Evolutionary conservation across 2,113 vertebrate species (phyloP).

Genomic region (Poecilia latipinna): DNA sequence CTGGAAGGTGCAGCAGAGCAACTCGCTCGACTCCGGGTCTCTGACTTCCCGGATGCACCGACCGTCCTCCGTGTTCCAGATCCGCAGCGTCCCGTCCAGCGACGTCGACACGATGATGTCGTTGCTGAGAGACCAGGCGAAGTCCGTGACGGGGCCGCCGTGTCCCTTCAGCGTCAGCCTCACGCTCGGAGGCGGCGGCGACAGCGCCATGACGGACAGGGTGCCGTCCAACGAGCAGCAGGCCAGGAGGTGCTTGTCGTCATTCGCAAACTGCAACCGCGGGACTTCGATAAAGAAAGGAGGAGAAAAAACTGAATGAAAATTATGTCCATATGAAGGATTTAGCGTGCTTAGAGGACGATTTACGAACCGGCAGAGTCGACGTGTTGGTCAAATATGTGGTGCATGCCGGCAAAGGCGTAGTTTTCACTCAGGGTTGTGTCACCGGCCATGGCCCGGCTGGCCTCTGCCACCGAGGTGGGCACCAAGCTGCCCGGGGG

Average conservation of each 20-base stretch:
- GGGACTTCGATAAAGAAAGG: conserved; percentile 78
- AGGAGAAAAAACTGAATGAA: background rate
- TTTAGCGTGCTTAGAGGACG: background rate
- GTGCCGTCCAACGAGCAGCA: conserved; percentile 93
- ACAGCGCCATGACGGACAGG: conserved; percentile 91
- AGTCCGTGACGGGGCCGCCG: conserved; percentile 87
- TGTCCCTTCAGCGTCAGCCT: conserved; percentile 89
- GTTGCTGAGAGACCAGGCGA: conserved; percentile 95
- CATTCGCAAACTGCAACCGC: conserved; percentile 92
- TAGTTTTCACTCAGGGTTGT: conserved; percentile 94
- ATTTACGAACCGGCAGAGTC: conserved; percentile 86
- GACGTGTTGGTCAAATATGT: conserved; percentile 94
- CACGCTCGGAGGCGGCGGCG: conserved; percentile 87
- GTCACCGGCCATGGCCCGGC: conserved; percentile 94
- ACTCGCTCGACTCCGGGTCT: conserved; percentile 88
- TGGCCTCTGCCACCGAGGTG: conserved; percentile 91
- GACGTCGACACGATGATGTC: conserved; percentile 95
- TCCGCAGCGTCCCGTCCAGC: conserved; percentile 88
- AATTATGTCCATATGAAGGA: background rate
- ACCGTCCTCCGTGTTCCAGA: conserved; percentile 92
- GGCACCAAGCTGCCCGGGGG: conserved; percentile 91
- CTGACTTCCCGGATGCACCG: conserved; percentile 91
- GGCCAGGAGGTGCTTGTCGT: conserved; percentile 92
- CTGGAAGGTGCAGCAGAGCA: conserved; percentile 95
- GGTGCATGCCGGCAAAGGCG: conserved; percentile 96